These are phyloP conservation scores for Drosophila flavopinicola DNA, from an alignment of 2,888 invertebrate genomes.

Conservation along the genomic window DNA sequence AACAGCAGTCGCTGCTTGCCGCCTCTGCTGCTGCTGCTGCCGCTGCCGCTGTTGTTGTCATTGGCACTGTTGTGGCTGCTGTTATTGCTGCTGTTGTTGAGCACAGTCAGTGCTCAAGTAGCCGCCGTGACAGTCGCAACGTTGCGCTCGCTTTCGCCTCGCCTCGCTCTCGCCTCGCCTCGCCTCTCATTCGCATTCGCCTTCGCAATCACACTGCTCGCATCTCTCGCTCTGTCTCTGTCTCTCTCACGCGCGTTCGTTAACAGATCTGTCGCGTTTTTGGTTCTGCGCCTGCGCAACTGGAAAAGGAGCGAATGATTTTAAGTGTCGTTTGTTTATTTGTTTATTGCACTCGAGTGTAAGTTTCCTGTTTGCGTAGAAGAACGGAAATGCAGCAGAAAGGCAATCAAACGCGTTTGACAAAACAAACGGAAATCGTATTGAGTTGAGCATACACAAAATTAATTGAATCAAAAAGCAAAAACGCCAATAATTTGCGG, in stretches of 20 bases:
- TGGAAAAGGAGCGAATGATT: conserved; percentile 26
- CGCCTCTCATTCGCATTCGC: not conserved
- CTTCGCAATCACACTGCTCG: no score
- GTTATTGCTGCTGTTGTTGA: conserved; percentile 8
- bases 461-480: conserved; percentile 45
- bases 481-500: conserved; percentile 39
- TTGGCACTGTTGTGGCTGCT: not conserved
- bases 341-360: conserved; percentile 51
- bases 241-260: conserved; percentile 2
- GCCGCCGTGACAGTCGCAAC: conserved; percentile 39
- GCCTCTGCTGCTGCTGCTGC: not conserved
- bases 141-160: conserved; percentile 24
- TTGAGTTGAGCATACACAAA: conserved; percentile 13
- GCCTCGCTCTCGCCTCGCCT: not conserved
- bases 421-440: conserved; percentile 58
- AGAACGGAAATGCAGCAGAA: conserved; percentile 52
- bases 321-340: conserved; percentile 49
- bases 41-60: not conserved
- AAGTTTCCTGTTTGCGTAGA: conserved; percentile 60
- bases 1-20: conserved; percentile 4
- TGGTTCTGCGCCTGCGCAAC: conserved; percentile 53
- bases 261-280: conserved; percentile 20
- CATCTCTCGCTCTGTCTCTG: not conserved
- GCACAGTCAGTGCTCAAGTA: conserved; percentile 44
- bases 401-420: conserved; percentile 45